These are phyloP conservation scores for Neosilurus mollespiculum DNA, from an alignment of 2,797 vertebrate species.

Conservation along the genomic window DNA sequence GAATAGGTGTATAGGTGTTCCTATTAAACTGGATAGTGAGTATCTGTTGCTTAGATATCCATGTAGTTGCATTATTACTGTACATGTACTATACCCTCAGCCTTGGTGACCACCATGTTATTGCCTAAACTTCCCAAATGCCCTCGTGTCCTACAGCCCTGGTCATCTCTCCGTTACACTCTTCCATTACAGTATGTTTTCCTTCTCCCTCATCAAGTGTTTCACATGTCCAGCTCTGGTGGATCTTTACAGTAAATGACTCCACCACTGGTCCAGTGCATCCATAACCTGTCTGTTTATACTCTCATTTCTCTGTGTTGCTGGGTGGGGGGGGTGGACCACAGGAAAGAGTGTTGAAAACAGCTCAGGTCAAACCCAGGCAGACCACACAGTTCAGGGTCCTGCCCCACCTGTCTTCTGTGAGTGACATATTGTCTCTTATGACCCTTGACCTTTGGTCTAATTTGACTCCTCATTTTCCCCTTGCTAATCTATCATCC, in stretches of 20 bases:
- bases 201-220: constrained; percentile 7
- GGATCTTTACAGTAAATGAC: constrained; percentile 14
- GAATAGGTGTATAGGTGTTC: neutral
- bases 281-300: constrained; percentile 28
- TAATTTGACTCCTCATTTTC: constrained; percentile 5
- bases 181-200: neutral
- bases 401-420: constrained; percentile 69
- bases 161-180: neutral
- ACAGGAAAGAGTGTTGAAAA: constrained; percentile 75
- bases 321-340: constrained; percentile 28
- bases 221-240: neutral
- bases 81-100: neutral
- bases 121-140: neutral
- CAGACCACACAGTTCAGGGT: constrained; percentile 63
- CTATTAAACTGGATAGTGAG: neutral
- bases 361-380: constrained; percentile 70
- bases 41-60: too few species aligned
- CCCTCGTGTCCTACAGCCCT: neutral
- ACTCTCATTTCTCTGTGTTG: constrained; percentile 23
- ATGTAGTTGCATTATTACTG: neutral
- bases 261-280: neutral
- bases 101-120: constrained; percentile 3
- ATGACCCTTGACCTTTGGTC: constrained; percentile 2
- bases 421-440: constrained; percentile 65
- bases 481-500: constrained; percentile 21